Evolutionary conservation across 2,113 vertebrate genomes (phyloP).

Genomic region (Zosterops pallidus): DNA sequence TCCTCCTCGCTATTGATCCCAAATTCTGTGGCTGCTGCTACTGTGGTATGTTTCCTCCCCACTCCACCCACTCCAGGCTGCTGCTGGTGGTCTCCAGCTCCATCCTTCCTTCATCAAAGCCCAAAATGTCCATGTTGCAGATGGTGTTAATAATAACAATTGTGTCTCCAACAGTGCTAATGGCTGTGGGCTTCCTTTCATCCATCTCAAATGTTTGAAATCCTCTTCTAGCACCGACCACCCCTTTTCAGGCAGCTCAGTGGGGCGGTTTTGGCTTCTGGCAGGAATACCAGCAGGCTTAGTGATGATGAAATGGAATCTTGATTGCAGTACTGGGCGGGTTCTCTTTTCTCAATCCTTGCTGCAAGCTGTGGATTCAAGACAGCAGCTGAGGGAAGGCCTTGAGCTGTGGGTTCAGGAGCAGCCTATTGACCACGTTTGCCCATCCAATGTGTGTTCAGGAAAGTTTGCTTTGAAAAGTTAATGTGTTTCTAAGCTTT

Average conservation of each 20-base stretch:
- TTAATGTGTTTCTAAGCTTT: not conserved
- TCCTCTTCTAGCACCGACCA: not conserved
- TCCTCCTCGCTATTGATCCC: not conserved
- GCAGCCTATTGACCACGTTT: not conserved
- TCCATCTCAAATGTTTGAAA: constrained; percentile 39
- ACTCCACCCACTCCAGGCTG: constrained; percentile 7
- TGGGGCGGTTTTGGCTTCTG: constrained; percentile 3
- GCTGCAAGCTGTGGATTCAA: not conserved
- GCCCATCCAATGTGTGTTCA: not conserved
- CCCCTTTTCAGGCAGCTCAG: not conserved
- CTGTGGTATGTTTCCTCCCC: not conserved
- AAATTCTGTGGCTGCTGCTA: constrained; percentile 36
- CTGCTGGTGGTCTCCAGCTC: constrained; percentile 48
- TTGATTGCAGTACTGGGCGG: not conserved
- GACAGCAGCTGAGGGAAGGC: not conserved
- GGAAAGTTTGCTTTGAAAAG: not conserved
- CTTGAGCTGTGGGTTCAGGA: not conserved
- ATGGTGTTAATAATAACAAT: constrained; percentile 59
- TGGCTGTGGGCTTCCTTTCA: constrained; percentile 45
- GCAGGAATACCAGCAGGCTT: not conserved
- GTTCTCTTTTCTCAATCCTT: not conserved
- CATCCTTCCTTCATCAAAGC: constrained; percentile 44
- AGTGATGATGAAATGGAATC: constrained; percentile 1
- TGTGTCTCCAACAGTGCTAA: constrained; percentile 55
- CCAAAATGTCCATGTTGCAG: not conserved